phyloP scores from a whole-genome alignment of 2,888 invertebrate species.

The Aricia artaxerxes region DNA sequence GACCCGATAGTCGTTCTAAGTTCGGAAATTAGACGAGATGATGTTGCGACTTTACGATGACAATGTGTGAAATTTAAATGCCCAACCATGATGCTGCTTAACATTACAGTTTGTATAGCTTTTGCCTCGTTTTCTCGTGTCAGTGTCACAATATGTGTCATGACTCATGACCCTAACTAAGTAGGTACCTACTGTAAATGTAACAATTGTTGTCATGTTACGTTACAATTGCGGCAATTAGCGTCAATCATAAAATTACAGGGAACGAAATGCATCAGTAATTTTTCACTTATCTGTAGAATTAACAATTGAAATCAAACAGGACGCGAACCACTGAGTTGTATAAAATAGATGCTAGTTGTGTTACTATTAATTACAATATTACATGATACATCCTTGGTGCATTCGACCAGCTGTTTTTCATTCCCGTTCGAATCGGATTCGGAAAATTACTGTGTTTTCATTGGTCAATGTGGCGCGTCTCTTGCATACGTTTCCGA shows the following conservation, averaged over 20 bases:
- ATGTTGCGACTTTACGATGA: too few species aligned
- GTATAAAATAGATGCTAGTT: not conserved
- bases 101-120: not conserved
- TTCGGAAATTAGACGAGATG: too few species aligned
- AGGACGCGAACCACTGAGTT: not conserved
- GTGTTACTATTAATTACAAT: not conserved
- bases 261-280: conserved; percentile 29
- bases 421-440: too few species aligned
- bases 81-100: not conserved
- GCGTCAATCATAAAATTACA: conserved; percentile 31
- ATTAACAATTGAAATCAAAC: conserved; percentile 10
- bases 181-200: not conserved
- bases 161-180: not conserved
- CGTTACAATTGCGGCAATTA: conserved; percentile 27
- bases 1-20: too few species aligned
- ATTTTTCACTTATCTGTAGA: conserved; percentile 31
- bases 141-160: not conserved
- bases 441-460: too few species aligned
- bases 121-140: not conserved
- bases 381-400: not conserved
- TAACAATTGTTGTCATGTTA: conserved; percentile 20
- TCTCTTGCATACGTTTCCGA: too few species aligned
- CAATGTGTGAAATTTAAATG: not conserved
- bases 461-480: too few species aligned
- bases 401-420: not conserved